Evolutionary conservation across 2,797 vertebrate genomes (phyloP), one percentile per base, ranked within the genome.

Genomic region (Melanotaenia boesemani): DNA sequence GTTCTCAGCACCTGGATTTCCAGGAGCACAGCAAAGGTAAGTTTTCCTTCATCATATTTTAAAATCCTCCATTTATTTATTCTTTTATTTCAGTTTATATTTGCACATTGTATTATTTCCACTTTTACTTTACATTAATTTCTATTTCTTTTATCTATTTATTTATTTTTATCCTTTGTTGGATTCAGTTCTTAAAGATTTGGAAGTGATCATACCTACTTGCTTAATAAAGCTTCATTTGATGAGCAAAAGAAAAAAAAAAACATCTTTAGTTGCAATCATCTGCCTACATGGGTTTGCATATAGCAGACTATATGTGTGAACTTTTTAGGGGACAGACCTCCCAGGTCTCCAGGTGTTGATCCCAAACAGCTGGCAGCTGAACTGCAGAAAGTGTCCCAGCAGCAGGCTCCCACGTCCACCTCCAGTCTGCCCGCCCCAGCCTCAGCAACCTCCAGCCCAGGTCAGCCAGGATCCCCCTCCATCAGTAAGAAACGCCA

Each of bases 401-500:
- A 97, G 30, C 97, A 98, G 90, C 97, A 98, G 92, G 94, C 94
- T 0, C 97, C 97, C 24, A 66, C 81, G 30, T 86, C 90, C 54
- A 52, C 88, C 44, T 88, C 91, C 0, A 76, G 80, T 60, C 94
- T 96, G 63, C 97, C 97, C 2, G 92, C 94, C 79, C 93, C 96
- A 4, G 92, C 95, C 1, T 98, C 97, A 0, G 93, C 96, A 1
- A 94, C 95, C 44, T 98, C 98, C 80, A 99, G 98, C 78, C 98
- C 98, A 0, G 97, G 95, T 12, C 98, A 99, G 86, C 98, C 98
- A 2, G 97, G 96, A 9, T 99, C 98, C 0, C 98, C 98, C 1
- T 97, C 97, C 0, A 92, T 99, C 88, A 95, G 96, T 95, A 99
- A 98, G 92, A 99, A 99, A 85, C 95, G 97, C 6, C 98, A 99